These are phyloP conservation scores for Lucinisca nassula DNA, from an alignment of 2,888 invertebrate species.

Conservation along the genomic window DNA sequence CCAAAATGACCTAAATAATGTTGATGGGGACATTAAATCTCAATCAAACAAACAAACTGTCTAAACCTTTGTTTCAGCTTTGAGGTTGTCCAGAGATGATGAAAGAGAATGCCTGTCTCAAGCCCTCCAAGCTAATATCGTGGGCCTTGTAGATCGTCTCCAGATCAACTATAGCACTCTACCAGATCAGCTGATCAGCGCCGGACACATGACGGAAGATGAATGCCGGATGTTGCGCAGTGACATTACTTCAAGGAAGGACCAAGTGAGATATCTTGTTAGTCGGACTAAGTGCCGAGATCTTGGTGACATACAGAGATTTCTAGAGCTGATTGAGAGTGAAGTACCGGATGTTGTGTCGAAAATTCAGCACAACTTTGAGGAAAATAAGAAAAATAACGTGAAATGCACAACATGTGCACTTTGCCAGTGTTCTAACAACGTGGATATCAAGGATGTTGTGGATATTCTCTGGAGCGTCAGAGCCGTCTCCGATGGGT, in stretches of 20 bases:
- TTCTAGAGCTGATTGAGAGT: neutral
- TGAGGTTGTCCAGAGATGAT: neutral
- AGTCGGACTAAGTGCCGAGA: neutral
- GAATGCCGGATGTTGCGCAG: neutral
- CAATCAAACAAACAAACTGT: too few relatives aligned
- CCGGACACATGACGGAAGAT: conserved; percentile 1
- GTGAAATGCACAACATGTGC: conserved; percentile 6
- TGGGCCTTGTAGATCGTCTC: neutral
- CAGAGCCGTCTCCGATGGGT: neutral
- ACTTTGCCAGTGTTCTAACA: neutral
- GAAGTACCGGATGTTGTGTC: neutral
- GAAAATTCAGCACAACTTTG: neutral
- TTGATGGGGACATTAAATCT: too few relatives aligned
- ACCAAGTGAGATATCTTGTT: neutral
- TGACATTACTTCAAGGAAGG: neutral
- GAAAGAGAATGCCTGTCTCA: conserved; percentile 3
- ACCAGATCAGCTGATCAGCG: neutral
- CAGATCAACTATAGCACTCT: neutral
- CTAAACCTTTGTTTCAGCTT: neutral
- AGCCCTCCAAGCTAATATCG: neutral
- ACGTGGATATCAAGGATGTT: conserved; percentile 4
- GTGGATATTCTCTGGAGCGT: neutral
- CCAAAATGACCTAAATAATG: too few relatives aligned
- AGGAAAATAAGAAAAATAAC: neutral
- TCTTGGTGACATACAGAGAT: neutral